Conservation (phyloP, 2,113 vertebrate species). For the Gymnorhina tibicen region DNA sequence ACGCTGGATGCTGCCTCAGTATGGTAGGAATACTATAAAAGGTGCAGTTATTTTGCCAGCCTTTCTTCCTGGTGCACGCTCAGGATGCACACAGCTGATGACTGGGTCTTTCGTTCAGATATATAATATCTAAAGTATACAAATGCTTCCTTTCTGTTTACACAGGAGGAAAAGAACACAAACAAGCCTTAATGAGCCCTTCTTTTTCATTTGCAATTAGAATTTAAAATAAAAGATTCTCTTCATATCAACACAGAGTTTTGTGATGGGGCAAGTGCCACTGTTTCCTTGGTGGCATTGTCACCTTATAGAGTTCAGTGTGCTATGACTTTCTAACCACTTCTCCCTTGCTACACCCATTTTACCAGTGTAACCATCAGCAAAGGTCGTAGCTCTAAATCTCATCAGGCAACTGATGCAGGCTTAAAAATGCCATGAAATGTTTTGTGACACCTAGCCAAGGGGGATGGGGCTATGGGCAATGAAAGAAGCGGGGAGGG, state of each 20-base stretch:
- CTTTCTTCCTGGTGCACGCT: neutral
- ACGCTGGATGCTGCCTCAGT: neutral
- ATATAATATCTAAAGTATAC: neutral
- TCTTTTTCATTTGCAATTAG: neutral
- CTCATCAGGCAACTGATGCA: neutral
- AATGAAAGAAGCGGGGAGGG: neutral
- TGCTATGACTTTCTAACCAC: accelerated
- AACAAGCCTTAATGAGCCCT: neutral
- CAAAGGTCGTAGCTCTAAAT: neutral
- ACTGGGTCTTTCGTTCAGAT: neutral
- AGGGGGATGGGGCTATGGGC: neutral
- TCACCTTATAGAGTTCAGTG: neutral
- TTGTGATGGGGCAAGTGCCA: neutral
- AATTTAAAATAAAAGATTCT: neutral
- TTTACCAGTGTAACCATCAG: neutral
- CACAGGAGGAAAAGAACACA: neutral
- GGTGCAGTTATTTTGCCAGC: neutral
- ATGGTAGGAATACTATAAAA: neutral
- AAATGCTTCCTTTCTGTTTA: neutral
- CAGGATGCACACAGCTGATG: neutral
- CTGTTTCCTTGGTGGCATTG: neutral
- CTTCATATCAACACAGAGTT: neutral
- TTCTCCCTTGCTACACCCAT: neutral
- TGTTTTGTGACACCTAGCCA: neutral
- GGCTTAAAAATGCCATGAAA: neutral